A percentile compares a stretch with the other conserved stretches of the same genome.
Evolutionary conservation across 2,797 vertebrate species (phyloP).

Genomic region (Manis pentadactyla): DNA sequence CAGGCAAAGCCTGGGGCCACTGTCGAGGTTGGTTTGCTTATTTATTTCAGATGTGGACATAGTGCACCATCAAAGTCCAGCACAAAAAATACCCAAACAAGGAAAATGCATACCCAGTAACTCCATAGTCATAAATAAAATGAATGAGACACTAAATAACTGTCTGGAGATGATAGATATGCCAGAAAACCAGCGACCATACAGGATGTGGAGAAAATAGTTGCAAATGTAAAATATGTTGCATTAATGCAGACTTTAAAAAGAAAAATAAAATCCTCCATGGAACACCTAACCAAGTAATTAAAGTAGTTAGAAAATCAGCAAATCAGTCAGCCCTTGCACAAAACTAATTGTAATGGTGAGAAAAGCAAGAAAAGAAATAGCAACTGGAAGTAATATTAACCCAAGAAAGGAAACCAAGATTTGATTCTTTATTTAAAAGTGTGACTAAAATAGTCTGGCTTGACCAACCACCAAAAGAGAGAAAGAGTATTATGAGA

Average conservation of each 20-base stretch:
- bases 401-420: conserved; percentile 34
- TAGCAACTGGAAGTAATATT: conserved; percentile 27
- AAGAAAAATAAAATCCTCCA: conserved; percentile 62
- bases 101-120: background rate
- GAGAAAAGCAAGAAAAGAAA: conserved; percentile 35
- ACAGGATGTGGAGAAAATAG: background rate
- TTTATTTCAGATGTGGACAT: background rate
- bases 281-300: conserved; percentile 69
- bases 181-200: background rate
- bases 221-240: background rate
- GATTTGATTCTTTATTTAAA: conserved; percentile 70
- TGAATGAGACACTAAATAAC: background rate
- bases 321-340: conserved; percentile 66
- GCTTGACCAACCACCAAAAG: conserved; percentile 71
- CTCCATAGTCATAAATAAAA: background rate
- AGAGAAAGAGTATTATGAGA: conserved; percentile 62
- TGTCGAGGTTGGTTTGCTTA: background rate
- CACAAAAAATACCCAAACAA: background rate
- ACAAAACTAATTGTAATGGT: conserved; percentile 57
- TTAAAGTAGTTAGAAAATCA: conserved; percentile 74
- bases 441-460: conserved; percentile 55
- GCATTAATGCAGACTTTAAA: conserved; percentile 26
- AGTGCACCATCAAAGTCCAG: background rate
- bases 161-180: background rate
- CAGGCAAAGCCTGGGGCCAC: background rate